A percentile compares a stretch with the other conserved stretches of the same genome.
Conservation (phyloP, 2,113 vertebrate species). For the Bambusicola thoracicus region DNA sequence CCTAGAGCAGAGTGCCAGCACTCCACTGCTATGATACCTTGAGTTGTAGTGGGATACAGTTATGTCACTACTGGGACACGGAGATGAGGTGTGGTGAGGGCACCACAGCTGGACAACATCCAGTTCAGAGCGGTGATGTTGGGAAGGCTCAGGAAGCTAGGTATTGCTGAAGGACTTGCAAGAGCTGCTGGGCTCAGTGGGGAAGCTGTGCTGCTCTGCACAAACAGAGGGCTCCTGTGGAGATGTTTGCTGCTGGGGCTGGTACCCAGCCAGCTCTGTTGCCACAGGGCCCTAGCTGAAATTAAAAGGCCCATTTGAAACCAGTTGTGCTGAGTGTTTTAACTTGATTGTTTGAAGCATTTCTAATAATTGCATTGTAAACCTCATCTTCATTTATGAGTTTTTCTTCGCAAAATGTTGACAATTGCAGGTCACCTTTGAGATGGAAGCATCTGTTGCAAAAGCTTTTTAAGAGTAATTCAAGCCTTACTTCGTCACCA, state of each 20-base stretch:
- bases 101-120: background rate
- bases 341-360: background rate
- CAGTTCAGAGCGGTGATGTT: background rate
- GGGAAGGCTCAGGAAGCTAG: background rate
- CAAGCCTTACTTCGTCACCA: background rate
- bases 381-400: background rate
- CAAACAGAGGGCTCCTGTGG: background rate
- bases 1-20: background rate
- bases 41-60: background rate
- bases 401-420: background rate
- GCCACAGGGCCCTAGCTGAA: background rate
- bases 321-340: background rate
- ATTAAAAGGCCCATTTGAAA: background rate
- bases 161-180: background rate
- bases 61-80: background rate
- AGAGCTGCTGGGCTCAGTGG: background rate
- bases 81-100: background rate
- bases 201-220: background rate
- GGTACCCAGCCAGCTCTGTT: background rate
- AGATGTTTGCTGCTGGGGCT: background rate
- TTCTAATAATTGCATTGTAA: background rate
- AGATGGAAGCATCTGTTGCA: background rate
- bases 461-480: constrained; percentile 22
- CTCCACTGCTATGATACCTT: background rate
- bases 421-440: background rate